A percentile compares a stretch with the other conserved stretches of the same genome.
These are phyloP conservation scores for Sigmodon hispidus DNA, from an alignment of 2,113 vertebrate genomes.

Conservation along the genomic window DNA sequence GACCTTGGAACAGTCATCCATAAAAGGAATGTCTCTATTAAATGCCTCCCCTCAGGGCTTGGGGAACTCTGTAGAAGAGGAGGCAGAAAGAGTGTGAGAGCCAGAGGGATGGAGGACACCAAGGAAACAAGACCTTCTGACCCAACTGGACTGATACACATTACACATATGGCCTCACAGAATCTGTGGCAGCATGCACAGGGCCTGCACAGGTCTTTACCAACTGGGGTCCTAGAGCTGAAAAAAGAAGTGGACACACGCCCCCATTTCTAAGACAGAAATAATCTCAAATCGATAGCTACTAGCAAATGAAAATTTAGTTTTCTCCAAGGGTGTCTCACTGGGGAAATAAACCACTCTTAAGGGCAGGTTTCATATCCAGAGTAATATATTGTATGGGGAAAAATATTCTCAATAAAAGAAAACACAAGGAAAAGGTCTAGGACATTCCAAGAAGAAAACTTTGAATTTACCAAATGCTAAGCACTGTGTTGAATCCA, in stretches of 20 bases:
- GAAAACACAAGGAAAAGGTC: neutral
- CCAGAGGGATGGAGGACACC: neutral
- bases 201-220: neutral
- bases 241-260: neutral
- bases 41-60: neutral
- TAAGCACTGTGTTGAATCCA: neutral
- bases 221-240: neutral
- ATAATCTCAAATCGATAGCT: neutral
- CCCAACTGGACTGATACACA: neutral
- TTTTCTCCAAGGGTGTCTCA: neutral
- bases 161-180: neutral
- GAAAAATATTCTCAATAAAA: neutral
- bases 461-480: neutral
- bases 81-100: neutral
- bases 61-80: neutral
- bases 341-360: neutral
- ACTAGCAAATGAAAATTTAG: neutral
- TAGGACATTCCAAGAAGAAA: neutral
- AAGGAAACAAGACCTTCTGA: neutral
- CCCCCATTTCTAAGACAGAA: neutral
- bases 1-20: neutral
- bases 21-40: neutral
- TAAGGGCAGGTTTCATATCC: neutral
- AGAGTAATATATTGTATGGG: neutral
- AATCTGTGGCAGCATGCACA: neutral